These are phyloP conservation scores for Drosophila putrida DNA, from an alignment of 2,888 invertebrate species.

Conservation along the genomic window DNA sequence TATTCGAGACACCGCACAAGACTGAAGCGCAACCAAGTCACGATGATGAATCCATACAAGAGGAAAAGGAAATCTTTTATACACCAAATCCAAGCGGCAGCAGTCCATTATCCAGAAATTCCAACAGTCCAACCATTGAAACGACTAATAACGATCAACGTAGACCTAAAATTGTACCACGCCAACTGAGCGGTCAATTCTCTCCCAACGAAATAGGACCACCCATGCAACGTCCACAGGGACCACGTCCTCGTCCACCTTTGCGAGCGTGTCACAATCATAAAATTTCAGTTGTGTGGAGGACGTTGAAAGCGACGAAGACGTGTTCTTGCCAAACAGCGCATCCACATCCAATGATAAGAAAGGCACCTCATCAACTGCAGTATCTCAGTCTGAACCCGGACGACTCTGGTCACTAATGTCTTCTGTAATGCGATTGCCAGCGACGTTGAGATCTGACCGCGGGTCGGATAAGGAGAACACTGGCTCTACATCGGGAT, in stretches of 20 bases:
- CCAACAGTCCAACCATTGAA: conserved; percentile 2
- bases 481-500: conserved; percentile 41
- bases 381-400: conserved; percentile 24
- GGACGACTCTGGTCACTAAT: conserved; percentile 75
- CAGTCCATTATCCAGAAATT: not conserved
- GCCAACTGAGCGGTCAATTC: conserved; percentile 65
- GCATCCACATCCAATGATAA: conserved; percentile 66
- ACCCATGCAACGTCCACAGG: conserved; percentile 29
- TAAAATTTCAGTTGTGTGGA: conserved; percentile 57
- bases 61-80: conserved; percentile 61
- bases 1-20: conserved; percentile 81
- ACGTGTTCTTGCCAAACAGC: conserved; percentile 57
- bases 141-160: conserved; percentile 18
- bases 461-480: conserved; percentile 55
- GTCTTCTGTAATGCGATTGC: conserved; percentile 81
- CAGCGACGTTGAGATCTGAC: conserved; percentile 50
- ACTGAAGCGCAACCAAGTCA: conserved; percentile 16
- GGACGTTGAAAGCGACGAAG: conserved; percentile 59
- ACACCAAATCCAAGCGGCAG: conserved; percentile 68
- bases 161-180: conserved; percentile 49
- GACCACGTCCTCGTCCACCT: conserved; percentile 60
- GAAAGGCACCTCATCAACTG: conserved; percentile 6
- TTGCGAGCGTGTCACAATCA: conserved; percentile 53
- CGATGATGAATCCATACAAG: conserved; percentile 22
- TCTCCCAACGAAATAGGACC: conserved; percentile 24